A percentile compares a stretch with the other conserved stretches of the same genome.
These are phyloP conservation scores for Gadopsis marmoratus DNA, from an alignment of 2,797 vertebrate species.

Conservation along the genomic window DNA sequence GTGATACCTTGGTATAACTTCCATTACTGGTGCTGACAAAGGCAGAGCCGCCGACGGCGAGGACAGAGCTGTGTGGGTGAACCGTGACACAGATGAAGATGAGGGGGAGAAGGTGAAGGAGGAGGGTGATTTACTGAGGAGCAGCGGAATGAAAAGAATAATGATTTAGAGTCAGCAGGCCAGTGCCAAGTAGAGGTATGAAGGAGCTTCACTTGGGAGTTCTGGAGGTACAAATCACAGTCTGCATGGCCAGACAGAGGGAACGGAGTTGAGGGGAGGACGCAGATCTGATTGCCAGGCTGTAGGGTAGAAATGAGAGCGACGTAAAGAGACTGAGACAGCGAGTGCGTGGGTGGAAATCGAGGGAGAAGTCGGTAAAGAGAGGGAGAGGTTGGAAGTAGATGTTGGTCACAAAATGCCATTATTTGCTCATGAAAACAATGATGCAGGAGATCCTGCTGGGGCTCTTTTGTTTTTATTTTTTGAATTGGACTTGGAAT, in stretches of 20 bases:
- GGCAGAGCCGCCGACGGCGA: conserved; percentile 3
- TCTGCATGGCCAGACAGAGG: not conserved
- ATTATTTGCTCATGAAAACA: not conserved
- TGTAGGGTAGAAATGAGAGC: not conserved
- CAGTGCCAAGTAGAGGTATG: conserved; percentile 6
- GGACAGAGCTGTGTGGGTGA: conserved; percentile 26
- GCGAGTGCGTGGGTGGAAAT: not conserved
- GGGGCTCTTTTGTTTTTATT: not conserved
- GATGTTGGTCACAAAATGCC: not conserved
- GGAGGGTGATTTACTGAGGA: conserved; percentile 38
- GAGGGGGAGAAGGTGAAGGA: conserved; percentile 18
- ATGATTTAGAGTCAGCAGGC: conserved; percentile 46
- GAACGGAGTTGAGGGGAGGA: not conserved
- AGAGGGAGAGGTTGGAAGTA: not conserved
- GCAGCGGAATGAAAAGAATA: conserved; percentile 33
- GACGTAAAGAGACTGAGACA: not conserved
- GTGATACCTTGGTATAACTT: not conserved
- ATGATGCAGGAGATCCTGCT: too few species aligned
- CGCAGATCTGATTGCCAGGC: not conserved
- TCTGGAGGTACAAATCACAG: conserved; percentile 24
- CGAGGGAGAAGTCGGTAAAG: not conserved
- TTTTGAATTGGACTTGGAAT: not conserved
- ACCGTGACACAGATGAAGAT: conserved; percentile 24
- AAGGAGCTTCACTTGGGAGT: conserved; percentile 9
- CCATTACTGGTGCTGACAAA: not conserved